Percentiles rank a stretch among this genome's conserved stretches.
Conservation (phyloP, 1,140 invertebrate species). For the Drosophila insularis region DNA sequence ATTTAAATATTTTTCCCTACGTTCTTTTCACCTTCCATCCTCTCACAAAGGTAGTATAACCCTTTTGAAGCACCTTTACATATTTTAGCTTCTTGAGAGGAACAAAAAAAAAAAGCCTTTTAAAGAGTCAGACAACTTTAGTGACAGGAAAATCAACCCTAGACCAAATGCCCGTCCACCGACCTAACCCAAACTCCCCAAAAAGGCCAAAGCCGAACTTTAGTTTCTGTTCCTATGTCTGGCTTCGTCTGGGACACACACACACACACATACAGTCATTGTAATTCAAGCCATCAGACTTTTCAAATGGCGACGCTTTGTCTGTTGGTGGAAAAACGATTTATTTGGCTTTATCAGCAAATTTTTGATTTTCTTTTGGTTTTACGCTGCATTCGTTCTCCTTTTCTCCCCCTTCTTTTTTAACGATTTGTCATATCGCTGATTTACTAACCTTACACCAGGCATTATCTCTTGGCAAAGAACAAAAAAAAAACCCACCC, state of each 20-base stretch:
- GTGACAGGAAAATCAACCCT: constrained; percentile 39
- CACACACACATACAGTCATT: constrained; percentile 17
- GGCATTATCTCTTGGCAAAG: constrained; percentile 62
- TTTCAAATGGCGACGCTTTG: constrained; percentile 53
- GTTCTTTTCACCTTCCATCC: too few relatives aligned
- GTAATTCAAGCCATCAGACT: constrained; percentile 53
- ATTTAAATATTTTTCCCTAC: constrained; percentile 64
- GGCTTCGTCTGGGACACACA: constrained; percentile 35
- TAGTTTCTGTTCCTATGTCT: constrained; percentile 48
- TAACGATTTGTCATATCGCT: constrained; percentile 73
- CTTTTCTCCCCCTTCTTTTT: constrained; percentile 2
- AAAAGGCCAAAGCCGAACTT: not conserved
- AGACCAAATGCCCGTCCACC: constrained; percentile 16
- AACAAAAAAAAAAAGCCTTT: constrained; percentile 28
- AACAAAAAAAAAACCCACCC: constrained; percentile 24
- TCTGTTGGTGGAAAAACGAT: constrained; percentile 67
- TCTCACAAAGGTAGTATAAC: not conserved
- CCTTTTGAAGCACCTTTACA: constrained; percentile 2
- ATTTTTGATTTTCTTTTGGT: constrained; percentile 61
- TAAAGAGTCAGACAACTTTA: constrained; percentile 46
- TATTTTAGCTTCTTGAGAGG: constrained; percentile 29
- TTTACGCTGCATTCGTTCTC: constrained; percentile 34
- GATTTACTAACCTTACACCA: constrained; percentile 74
- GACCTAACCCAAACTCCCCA: not conserved
- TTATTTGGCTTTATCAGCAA: constrained; percentile 75